A percentile compares a stretch with the other conserved stretches of the same genome.
Evolutionary conservation across 1,140 invertebrate genomes (phyloP).

Genomic region (Eurytemora carolleeae): DNA sequence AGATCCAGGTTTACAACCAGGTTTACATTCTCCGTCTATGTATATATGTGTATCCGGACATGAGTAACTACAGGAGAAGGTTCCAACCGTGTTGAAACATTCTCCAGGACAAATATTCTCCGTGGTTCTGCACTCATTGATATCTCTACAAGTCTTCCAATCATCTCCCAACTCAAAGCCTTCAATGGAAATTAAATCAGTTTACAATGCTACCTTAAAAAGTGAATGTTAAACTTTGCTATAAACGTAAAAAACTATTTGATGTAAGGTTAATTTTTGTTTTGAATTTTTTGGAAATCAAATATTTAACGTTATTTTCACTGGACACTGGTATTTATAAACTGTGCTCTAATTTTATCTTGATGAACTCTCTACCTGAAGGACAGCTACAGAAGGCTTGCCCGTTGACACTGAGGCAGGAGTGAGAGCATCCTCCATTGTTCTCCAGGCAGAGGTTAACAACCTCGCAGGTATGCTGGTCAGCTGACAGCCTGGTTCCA

Average conservation of each 20-base stretch:
- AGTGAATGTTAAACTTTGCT: too few species aligned
- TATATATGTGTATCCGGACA: not conserved
- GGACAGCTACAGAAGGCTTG: conserved; percentile 11
- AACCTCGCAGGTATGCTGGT: conserved; percentile 19
- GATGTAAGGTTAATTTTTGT: too few species aligned
- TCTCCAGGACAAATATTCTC: conserved; percentile 15
- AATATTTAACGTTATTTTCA: too few species aligned
- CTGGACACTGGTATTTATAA: too few species aligned
- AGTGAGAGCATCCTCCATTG: conserved; percentile 31
- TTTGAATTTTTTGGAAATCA: too few species aligned
- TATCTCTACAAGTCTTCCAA: conserved; percentile 16
- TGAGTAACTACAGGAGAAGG: not conserved
- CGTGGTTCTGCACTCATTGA: conserved; percentile 18
- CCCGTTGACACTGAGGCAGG: conserved; percentile 34
- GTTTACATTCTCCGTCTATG: too few species aligned
- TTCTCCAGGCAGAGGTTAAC: conserved; percentile 23
- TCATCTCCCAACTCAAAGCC: conserved; percentile 17
- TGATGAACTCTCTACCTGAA: too few species aligned
- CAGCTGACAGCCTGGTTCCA: not conserved
- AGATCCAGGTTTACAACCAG: not conserved
- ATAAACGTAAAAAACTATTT: too few species aligned
- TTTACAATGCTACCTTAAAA: too few species aligned
- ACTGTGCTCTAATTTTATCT: too few species aligned
- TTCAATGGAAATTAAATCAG: too few species aligned
- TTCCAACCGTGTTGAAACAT: not conserved